Percentiles rank a stretch among this genome's conserved stretches.
These are phyloP conservation scores for Acrocephalus scirpaceus DNA, from an alignment of 2,797 vertebrate species.

Conservation along the genomic window DNA sequence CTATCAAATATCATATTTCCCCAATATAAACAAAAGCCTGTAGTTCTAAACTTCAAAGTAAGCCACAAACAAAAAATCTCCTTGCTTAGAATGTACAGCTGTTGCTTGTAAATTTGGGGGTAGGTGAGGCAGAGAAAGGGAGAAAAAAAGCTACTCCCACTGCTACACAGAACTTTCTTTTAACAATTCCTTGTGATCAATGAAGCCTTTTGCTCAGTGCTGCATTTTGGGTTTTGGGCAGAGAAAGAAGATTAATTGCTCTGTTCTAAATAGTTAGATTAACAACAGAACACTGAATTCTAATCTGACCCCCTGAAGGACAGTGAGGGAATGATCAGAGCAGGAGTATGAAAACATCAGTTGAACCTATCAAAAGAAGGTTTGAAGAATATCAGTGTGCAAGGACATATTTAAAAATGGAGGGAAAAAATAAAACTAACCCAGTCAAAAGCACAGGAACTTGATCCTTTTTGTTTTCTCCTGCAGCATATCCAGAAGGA, in stretches of 20 bases:
- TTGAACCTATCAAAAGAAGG: neutral
- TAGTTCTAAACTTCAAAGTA: conserved; percentile 31
- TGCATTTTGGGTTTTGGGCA: neutral
- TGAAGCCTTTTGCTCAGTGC: neutral
- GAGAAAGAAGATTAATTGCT: conserved; percentile 41
- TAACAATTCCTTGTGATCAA: conserved; percentile 20
- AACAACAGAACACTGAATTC: neutral
- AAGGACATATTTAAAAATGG: neutral
- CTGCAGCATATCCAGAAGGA: neutral
- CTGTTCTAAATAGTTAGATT: conserved; percentile 16
- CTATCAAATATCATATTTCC: neutral
- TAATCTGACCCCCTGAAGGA: conserved; percentile 15
- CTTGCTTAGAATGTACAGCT: neutral
- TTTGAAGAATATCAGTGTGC: conserved; percentile 7
- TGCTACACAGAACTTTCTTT: conserved; percentile 7
- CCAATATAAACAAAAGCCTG: conserved; percentile 10
- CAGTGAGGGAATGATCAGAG: neutral
- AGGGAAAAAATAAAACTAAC: neutral
- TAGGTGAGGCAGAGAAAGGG: neutral
- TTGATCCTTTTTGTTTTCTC: conserved; percentile 3
- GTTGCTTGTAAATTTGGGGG: neutral
- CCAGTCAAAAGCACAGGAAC: neutral
- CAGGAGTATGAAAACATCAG: conserved; percentile 21
- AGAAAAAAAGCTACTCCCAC: conserved; percentile 11
- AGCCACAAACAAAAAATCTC: neutral